A percentile compares a stretch with the other conserved stretches of the same genome.
phyloP scores from a whole-genome alignment of 2,797 vertebrate genomes.

The Antennarius maculatus region DNA sequence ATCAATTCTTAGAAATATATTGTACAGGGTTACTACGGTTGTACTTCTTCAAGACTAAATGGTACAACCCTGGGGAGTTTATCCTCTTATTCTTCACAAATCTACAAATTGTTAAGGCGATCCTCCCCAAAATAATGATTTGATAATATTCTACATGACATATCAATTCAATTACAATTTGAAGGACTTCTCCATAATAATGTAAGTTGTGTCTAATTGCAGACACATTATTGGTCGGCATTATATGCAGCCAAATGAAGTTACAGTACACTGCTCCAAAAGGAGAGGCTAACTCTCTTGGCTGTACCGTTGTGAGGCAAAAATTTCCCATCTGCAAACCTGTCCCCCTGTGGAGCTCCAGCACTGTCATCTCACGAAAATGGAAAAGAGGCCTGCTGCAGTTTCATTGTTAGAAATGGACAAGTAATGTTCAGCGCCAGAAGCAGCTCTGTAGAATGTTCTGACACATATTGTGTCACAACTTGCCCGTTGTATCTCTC shows the following conservation, averaged over 20 bases:
- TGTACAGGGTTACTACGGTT: no score
- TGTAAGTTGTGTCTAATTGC: not conserved
- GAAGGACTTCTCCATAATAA: not conserved
- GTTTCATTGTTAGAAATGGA: not conserved
- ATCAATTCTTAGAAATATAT: no score
- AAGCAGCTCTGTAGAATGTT: not conserved
- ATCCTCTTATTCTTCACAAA: no score
- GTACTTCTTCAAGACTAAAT: no score
- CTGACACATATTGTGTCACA: not conserved
- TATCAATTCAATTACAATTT: not conserved
- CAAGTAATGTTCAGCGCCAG: not conserved
- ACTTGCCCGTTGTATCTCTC: not conserved
- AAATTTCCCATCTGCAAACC: not conserved
- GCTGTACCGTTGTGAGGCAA: not conserved
- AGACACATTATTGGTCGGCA: not conserved
- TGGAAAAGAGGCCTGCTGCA: conserved; percentile 5
- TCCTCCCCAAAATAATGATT: no score
- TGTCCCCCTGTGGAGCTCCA: not conserved
- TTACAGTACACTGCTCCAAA: not conserved
- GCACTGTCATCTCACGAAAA: conserved; percentile 8
- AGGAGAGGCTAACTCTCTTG: not conserved
- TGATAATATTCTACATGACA: not conserved
- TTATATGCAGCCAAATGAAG: not conserved
- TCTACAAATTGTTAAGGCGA: no score
- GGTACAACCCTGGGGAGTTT: no score